Conservation (phyloP, 2,888 invertebrate species). For the Halictus quadricinctus region DNA sequence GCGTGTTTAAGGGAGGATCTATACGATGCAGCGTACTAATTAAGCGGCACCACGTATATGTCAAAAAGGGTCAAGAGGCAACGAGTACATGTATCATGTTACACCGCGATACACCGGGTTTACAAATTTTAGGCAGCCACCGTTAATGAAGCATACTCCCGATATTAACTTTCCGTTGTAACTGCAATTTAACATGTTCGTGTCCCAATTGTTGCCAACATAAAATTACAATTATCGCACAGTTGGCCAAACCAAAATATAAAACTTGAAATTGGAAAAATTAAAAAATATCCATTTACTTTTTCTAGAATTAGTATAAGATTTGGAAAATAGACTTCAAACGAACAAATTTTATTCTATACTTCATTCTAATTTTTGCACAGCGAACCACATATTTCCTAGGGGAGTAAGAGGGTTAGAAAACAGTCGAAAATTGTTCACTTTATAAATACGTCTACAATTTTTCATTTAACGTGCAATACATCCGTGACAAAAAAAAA, state of each 20-base stretch:
- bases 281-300: background rate
- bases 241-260: background rate
- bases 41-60: constrained; percentile 29
- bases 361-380: no score
- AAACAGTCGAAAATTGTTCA: no score
- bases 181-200: background rate
- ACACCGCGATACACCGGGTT: background rate
- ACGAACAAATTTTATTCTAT: no score
- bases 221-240: background rate
- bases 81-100: constrained; percentile 8
- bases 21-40: constrained; percentile 41
- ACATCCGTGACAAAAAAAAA: no score
- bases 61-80: constrained; percentile 34
- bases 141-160: constrained; percentile 3
- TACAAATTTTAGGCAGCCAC: background rate
- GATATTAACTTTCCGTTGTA: background rate
- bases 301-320: background rate
- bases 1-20: constrained; percentile 23
- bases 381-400: no score
- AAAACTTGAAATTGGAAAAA: background rate
- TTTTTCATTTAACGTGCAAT: no score
- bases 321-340: background rate
- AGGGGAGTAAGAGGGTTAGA: no score
- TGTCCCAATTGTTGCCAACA: background rate
- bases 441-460: no score